These are phyloP conservation scores for Sitta europaea DNA, from an alignment of 2,113 vertebrate species.

Conservation along the genomic window DNA sequence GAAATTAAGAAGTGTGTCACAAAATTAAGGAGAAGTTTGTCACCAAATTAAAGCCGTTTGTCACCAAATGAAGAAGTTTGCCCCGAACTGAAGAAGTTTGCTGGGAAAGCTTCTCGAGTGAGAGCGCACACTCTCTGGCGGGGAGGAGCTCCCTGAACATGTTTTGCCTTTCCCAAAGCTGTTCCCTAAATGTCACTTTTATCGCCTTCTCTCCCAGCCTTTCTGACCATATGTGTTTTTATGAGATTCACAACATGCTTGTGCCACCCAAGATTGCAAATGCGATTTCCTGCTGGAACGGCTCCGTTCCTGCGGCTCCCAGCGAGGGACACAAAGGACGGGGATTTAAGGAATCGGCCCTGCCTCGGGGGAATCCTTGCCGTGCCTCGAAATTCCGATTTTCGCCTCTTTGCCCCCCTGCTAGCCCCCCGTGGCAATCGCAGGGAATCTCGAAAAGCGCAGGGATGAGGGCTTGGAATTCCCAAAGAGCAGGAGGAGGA, in stretches of 20 bases:
- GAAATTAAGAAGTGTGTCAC: no score
- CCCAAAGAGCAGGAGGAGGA: no score
- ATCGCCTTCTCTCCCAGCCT: constrained; percentile 59
- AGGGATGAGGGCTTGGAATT: no score
- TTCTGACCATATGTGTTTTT: constrained; percentile 78
- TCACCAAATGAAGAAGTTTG: neutral
- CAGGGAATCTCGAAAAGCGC: no score
- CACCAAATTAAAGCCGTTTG: no score
- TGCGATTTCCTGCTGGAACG: constrained; percentile 73
- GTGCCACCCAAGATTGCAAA: constrained; percentile 76
- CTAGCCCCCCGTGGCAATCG: no score
- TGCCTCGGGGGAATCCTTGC: no score
- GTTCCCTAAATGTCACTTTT: constrained; percentile 73
- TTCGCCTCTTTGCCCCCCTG: no score
- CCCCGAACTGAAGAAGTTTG: neutral
- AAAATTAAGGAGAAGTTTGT: no score
- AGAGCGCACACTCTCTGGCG: neutral
- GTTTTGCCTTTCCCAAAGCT: constrained; percentile 57
- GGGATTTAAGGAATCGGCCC: no score
- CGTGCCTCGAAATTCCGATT: no score
- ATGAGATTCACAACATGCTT: constrained; percentile 74
- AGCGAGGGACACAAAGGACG: constrained; percentile 65
- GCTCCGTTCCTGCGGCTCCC: no score
- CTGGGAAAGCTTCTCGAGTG: neutral
- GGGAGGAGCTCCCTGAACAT: constrained; percentile 12